Conservation (phyloP, 2,797 vertebrate genomes). For the Gouania willdenowi region DNA sequence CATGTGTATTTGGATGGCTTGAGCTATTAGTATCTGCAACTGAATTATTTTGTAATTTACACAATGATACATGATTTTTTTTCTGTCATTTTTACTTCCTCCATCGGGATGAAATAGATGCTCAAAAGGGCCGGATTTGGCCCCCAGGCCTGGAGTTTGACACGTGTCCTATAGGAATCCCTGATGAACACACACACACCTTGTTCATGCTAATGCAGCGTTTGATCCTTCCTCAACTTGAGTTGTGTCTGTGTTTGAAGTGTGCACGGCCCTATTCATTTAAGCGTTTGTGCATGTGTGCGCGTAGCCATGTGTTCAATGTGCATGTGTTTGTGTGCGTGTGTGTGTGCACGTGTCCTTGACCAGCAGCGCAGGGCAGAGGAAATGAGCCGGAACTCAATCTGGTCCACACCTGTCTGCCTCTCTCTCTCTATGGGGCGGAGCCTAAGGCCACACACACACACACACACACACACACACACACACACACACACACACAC, state of each 20-base stretch:
- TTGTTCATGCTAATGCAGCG: slow-evolving; percentile 16
- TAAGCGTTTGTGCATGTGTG: slow-evolving; percentile 1
- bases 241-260: slow-evolving; percentile 14
- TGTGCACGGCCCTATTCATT: slow-evolving; percentile 8
- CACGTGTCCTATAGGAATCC: slow-evolving; percentile 38
- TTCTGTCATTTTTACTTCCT: too few relatives aligned
- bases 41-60: too few relatives aligned
- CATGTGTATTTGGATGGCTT: too few relatives aligned
- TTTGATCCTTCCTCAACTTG: slow-evolving; percentile 22
- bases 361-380: slow-evolving; percentile 66
- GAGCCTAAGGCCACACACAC: slow-evolving; percentile 37
- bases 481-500: slow-evolving; percentile 3
- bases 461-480: slow-evolving; percentile 2
- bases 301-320: slow-evolving; percentile 21
- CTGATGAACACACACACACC: not conserved
- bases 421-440: slow-evolving; percentile 56
- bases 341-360: slow-evolving; percentile 45
- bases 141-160: too few relatives aligned
- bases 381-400: slow-evolving; percentile 73
- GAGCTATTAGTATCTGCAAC: too few relatives aligned
- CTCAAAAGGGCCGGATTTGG: too few relatives aligned
- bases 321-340: slow-evolving; percentile 17
- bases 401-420: slow-evolving; percentile 73
- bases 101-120: too few relatives aligned
- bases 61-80: too few relatives aligned